Evolutionary conservation across 2,888 invertebrate genomes (phyloP), one percentile per base, ranked within the genome.

Genomic region (Scrobipalpa costella): DNA sequence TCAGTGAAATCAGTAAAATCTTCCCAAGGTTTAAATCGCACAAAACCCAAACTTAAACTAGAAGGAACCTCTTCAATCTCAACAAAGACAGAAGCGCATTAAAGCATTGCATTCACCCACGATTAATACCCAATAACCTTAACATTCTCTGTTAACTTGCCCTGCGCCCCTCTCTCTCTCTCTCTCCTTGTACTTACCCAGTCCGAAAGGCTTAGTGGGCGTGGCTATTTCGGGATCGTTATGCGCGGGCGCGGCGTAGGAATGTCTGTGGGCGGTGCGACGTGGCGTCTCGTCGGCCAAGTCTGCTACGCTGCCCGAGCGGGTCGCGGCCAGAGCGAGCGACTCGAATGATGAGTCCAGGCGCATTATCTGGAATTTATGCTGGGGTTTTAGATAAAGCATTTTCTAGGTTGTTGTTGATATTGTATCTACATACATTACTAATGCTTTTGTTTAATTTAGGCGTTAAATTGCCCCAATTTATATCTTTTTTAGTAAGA

Each of bases 281-380:
- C 89, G 83, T 34, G 85, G 83, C 0, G 77, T 81, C 67, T 96
- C 95, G 68, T 95, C 95, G 75, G 94, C 96, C 13, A 97, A 86
- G 88, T 97, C 96, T 19, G 95, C 95, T 73, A 96, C 96, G 80
- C 96, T 96, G 82, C 97, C 97, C 34, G 97, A 96, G 38, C 96
- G 94, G 17, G 94, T 94, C 70, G 94, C 76, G 0, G 79, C 83
- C 33, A 96, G 94, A 59, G 92, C 84, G 68, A 96, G 87, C 36
- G 95, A 95, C 83, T 96, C 96, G 90, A 95, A 94, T 64, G 96
- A 95, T 57, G 95, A 94, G 81, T 96, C 96, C 84, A 96, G 93
- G 64, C 95, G 93, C 96, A 96, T 95, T 64, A 96, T 93, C 96
- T 96, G 89, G 50, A 58, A 63, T 38, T 50, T 17, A 11, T n/a